These are phyloP conservation scores for Lasioglossum oenotherae DNA, from an alignment of 2,888 invertebrate species.

Conservation along the genomic window DNA sequence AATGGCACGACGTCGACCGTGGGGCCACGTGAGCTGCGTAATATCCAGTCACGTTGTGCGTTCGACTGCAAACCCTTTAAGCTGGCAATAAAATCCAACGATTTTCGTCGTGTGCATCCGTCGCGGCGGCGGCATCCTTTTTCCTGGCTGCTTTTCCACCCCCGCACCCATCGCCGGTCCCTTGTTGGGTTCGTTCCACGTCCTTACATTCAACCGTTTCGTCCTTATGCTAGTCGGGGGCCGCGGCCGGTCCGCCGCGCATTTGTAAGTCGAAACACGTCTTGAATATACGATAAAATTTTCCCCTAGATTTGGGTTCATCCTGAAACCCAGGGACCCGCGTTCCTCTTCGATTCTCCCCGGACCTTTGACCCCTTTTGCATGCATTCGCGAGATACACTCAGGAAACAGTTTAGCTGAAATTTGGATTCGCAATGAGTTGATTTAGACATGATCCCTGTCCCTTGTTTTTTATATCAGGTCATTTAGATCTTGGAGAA, in stretches of 20 bases:
- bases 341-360: neutral
- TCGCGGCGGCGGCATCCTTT: conserved; percentile 45
- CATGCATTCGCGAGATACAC: neutral
- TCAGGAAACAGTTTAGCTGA: neutral
- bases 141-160: conserved; percentile 37
- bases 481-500: neutral
- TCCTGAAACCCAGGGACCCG: conserved; percentile 40
- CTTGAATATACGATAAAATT: conserved; percentile 83
- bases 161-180: neutral
- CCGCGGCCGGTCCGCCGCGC: conserved; percentile 25
- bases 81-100: conserved; percentile 73
- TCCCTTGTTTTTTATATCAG: neutral
- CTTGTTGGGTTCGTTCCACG: conserved; percentile 16
- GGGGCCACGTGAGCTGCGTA: conserved; percentile 60
- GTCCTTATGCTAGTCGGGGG: conserved; percentile 37
- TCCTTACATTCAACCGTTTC: conserved; percentile 45
- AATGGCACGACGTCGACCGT: conserved; percentile 26
- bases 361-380: neutral
- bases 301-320: conserved; percentile 77
- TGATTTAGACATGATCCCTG: neutral
- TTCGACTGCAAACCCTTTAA: conserved; percentile 73
- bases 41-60: conserved; percentile 66
- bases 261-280: conserved; percentile 80
- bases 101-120: conserved; percentile 64
- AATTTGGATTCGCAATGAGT: neutral